Conservation (phyloP, 2,797 vertebrate genomes). For the Sebastes matsubarae region DNA sequence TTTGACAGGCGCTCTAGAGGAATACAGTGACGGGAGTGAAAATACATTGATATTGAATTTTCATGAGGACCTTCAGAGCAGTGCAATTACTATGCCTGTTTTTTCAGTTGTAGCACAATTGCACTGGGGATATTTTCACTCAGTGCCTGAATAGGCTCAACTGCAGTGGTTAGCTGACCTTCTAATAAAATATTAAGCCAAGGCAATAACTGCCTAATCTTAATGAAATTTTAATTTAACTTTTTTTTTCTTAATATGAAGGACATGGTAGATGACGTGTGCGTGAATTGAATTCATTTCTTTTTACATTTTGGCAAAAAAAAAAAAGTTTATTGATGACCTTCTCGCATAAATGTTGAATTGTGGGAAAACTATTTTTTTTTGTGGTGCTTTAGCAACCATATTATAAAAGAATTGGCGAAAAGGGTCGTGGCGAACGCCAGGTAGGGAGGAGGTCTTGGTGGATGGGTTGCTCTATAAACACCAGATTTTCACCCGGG, state of each 20-base stretch:
- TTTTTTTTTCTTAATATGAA: background rate
- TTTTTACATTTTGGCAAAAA: background rate
- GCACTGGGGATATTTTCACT: conserved; percentile 38
- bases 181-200: background rate
- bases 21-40: conserved; percentile 50
- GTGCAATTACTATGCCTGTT: conserved; percentile 59
- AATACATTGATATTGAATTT: conserved; percentile 69
- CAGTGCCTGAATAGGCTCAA: background rate
- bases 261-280: background rate
- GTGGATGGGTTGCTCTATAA: no score
- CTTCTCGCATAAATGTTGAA: background rate
- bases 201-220: background rate
- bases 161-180: background rate
- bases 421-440: no score
- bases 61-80: conserved; percentile 55
- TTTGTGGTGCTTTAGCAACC: background rate
- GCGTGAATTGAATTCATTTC: background rate
- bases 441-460: no score
- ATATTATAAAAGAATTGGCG: background rate
- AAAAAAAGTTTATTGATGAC: background rate
- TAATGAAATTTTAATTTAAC: background rate
- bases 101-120: conserved; percentile 34
- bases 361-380: background rate
- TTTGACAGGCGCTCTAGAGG: conserved; percentile 64
- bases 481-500: no score